phyloP scores from a whole-genome alignment of 1,140 invertebrate genomes.

The Tyrophagus putrescentiae region DNA sequence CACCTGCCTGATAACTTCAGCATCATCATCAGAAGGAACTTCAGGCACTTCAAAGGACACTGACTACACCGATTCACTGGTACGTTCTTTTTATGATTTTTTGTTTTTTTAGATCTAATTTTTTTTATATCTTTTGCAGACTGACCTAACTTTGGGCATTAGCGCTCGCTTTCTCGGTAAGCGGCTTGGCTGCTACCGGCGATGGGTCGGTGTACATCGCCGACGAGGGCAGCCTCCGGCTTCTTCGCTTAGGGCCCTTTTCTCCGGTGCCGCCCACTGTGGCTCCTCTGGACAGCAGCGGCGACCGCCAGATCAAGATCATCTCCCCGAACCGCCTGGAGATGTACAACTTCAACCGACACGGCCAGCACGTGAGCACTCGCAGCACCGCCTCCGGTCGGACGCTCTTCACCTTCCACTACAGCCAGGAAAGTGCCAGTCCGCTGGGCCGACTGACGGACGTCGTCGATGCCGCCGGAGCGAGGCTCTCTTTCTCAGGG shows the following conservation, averaged over 20 bases:
- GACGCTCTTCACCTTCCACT: slow-evolving; percentile 81
- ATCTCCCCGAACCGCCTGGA: slow-evolving; percentile 73
- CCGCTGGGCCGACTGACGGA: slow-evolving; percentile 82
- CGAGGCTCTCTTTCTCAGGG: slow-evolving; percentile 78
- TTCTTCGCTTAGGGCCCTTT: slow-evolving; percentile 79
- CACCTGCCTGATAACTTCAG: slow-evolving; percentile 20
- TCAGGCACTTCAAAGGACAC: slow-evolving; percentile 20
- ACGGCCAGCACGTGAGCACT: slow-evolving; percentile 84
- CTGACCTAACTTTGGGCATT: slow-evolving; percentile 20
- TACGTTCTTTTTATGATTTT: not conserved
- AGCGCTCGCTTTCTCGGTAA: slow-evolving; percentile 72
- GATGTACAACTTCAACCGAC: slow-evolving; percentile 71
- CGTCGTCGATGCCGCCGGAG: slow-evolving; percentile 77
- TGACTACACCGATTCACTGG: not conserved
- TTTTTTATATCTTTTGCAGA: not conserved
- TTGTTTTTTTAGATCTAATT: not conserved
- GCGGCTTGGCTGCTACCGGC: slow-evolving; percentile 76
- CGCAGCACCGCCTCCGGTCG: slow-evolving; percentile 80
- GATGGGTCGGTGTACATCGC: slow-evolving; percentile 85
- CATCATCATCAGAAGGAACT: too few species aligned
- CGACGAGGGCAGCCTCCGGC: slow-evolving; percentile 68
- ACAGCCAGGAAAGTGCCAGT: slow-evolving; percentile 89
- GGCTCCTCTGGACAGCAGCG: too few species aligned
- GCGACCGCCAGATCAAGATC: slow-evolving; percentile 77
- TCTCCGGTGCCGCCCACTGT: slow-evolving; percentile 66